Evolutionary conservation across 2,888 invertebrate genomes (phyloP).

Genomic region (Lissonota sp.): DNA sequence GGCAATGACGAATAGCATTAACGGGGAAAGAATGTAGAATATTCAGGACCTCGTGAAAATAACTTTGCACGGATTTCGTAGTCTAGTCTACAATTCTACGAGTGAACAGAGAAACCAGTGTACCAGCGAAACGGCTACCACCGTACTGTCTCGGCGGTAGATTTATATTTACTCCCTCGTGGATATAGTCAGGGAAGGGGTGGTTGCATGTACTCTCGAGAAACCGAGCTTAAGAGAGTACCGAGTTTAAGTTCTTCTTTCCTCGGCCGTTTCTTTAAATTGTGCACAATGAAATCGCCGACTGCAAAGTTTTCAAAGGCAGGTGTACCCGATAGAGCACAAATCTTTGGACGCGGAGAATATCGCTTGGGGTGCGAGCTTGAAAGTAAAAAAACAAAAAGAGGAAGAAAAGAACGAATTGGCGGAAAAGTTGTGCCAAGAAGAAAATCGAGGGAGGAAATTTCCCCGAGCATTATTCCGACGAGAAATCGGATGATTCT

Average conservation of each 20-base stretch:
- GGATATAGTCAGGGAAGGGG: conserved; percentile 5
- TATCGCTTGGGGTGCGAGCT: neutral
- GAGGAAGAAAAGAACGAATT: too few relatives aligned
- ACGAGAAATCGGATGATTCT: neutral
- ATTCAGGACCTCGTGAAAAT: conserved; percentile 27
- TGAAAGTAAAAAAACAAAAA: neutral
- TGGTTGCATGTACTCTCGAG: conserved; percentile 17
- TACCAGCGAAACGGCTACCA: conserved; percentile 19
- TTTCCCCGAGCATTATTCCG: neutral
- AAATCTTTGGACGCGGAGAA: neutral
- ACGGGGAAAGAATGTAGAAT: conserved; percentile 20
- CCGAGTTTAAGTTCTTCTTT: conserved; percentile 21
- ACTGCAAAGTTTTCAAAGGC: neutral
- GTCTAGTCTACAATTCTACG: neutral
- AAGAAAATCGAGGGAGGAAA: neutral
- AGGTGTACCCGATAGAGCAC: neutral
- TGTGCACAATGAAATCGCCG: conserved; percentile 10
- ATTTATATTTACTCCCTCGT: conserved; percentile 50
- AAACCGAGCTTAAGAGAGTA: conserved; percentile 2
- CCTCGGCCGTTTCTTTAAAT: conserved; percentile 15
- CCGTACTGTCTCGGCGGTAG: conserved; percentile 18
- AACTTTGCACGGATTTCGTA: neutral
- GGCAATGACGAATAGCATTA: conserved; percentile 1
- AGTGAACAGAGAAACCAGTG: conserved; percentile 1
- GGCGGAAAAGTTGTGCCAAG: too few relatives aligned